A percentile compares a stretch with the other conserved stretches of the same genome.
phyloP scores from a whole-genome alignment of 2,888 invertebrate genomes.

The Parnassius mnemosyne region DNA sequence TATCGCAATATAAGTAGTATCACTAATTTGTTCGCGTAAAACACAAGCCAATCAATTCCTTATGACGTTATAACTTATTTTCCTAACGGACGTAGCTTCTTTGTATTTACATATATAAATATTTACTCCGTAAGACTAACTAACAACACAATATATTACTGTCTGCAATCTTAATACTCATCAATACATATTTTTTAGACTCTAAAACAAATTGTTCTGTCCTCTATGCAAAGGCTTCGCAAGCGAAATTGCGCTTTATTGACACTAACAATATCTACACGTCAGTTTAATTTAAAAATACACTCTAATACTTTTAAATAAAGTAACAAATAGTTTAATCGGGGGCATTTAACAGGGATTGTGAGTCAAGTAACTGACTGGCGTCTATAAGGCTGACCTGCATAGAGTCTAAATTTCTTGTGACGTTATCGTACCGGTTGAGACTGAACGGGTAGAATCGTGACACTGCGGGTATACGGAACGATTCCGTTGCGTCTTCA shows the following conservation, averaged over 20 bases:
- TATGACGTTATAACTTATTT: slow-evolving; percentile 1
- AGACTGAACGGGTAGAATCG: slow-evolving; percentile 72
- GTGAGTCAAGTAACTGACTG: slow-evolving; percentile 84
- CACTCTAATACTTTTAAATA: neutral
- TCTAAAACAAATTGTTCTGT: neutral
- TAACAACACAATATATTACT: slow-evolving; percentile 21
- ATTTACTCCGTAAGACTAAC: slow-evolving; percentile 7
- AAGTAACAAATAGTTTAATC: slow-evolving; percentile 67
- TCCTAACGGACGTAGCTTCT: neutral
- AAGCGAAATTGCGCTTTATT: neutral
- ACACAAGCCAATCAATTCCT: slow-evolving; percentile 17
- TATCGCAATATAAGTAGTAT: slow-evolving; percentile 1
- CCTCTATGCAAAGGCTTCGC: slow-evolving; percentile 1
- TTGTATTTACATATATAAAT: slow-evolving; percentile 17
- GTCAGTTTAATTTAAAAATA: slow-evolving; percentile 1
- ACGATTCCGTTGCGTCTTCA: slow-evolving; percentile 28
- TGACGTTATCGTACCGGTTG: slow-evolving; percentile 38
- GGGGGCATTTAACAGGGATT: slow-evolving; percentile 85
- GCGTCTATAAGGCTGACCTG: slow-evolving; percentile 83
- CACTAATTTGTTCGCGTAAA: slow-evolving; percentile 18
- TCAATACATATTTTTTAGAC: neutral
- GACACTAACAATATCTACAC: slow-evolving; percentile 7
- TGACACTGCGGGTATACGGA: slow-evolving; percentile 38
- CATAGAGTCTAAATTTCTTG: slow-evolving; percentile 55
- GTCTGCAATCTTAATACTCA: slow-evolving; percentile 15